Percentiles rank a stretch among this genome's conserved stretches.
phyloP scores from a whole-genome alignment of 2,888 invertebrate genomes.

The Sepioteuthis lessoniana region DNA sequence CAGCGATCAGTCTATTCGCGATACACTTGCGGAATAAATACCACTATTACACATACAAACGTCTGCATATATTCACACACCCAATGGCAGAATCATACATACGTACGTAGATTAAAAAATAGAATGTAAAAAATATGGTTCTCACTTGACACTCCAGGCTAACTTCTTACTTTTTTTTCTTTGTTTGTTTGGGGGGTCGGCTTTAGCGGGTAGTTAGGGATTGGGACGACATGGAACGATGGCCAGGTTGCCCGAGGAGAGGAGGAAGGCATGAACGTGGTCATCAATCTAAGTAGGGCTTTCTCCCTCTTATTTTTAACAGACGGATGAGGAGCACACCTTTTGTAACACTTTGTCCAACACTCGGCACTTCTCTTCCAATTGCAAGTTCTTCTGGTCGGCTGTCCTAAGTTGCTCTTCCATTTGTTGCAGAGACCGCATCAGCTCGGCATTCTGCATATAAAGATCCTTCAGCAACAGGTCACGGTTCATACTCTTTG shows the following conservation, averaged over 20 bases:
- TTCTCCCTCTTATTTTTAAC: not conserved
- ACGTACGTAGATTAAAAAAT: no score
- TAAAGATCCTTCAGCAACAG: constrained; percentile 68
- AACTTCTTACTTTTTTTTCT: not conserved
- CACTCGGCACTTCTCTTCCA: constrained; percentile 60
- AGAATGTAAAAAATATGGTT: not conserved
- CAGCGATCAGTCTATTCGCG: no score
- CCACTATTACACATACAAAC: no score
- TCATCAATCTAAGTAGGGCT: not conserved
- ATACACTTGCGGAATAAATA: no score
- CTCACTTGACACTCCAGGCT: not conserved
- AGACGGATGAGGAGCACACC: constrained; percentile 46
- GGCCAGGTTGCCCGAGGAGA: not conserved
- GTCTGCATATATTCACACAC: no score
- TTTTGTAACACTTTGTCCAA: constrained; percentile 46
- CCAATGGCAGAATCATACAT: no score
- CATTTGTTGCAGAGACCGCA: constrained; percentile 63
- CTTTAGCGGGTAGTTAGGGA: not conserved
- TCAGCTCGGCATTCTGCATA: constrained; percentile 68
- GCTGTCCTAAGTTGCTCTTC: constrained; percentile 67
- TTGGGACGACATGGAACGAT: not conserved
- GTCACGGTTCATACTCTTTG: constrained; percentile 42
- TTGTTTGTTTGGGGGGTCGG: no score
- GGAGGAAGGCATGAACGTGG: not conserved
- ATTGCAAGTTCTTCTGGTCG: constrained; percentile 61